phyloP scores from a whole-genome alignment of 2,113 vertebrate species.

The Bujurquina vittata region DNA sequence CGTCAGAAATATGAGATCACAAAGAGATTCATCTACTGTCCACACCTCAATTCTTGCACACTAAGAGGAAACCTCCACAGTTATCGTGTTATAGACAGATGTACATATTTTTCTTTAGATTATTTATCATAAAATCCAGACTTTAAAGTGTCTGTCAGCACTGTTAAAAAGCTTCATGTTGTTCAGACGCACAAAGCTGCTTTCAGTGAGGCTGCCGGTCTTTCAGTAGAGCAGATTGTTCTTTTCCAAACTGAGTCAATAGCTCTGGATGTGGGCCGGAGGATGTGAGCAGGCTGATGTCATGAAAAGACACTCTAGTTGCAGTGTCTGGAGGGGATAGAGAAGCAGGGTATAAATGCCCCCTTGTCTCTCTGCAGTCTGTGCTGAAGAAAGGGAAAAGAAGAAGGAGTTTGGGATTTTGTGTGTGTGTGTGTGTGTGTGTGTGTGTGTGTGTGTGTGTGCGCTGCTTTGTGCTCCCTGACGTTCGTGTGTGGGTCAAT shows the following conservation, averaged over 20 bases:
- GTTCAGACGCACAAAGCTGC: slow-evolving; percentile 27
- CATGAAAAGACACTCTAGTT: slow-evolving; percentile 62
- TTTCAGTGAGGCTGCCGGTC: slow-evolving; percentile 34
- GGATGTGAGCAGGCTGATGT: slow-evolving; percentile 61
- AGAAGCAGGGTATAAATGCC: slow-evolving; percentile 63
- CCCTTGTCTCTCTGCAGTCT: slow-evolving; percentile 62
- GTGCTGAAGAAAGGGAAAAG: slow-evolving; percentile 41
- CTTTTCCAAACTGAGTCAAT: slow-evolving; percentile 45
- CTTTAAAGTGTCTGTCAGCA: slow-evolving; percentile 1
- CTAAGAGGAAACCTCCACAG: neutral
- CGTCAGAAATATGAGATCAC: neutral
- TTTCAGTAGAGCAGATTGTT: slow-evolving; percentile 55
- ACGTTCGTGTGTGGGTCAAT: slow-evolving; percentile 65
- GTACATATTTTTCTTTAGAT: neutral
- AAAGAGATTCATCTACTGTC: neutral
- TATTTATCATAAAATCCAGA: neutral
- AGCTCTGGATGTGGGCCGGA: slow-evolving; percentile 53
- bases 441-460: slow-evolving; percentile 42
- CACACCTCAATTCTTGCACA: neutral
- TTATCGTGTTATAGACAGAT: neutral
- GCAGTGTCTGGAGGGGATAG: slow-evolving; percentile 57
- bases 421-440: slow-evolving; percentile 37
- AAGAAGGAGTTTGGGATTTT: slow-evolving; percentile 40
- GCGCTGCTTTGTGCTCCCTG: slow-evolving; percentile 67
- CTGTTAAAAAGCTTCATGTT: neutral